Evolutionary conservation across 1,140 invertebrate species (phyloP).

Genomic region (Drosophila obscura): DNA sequence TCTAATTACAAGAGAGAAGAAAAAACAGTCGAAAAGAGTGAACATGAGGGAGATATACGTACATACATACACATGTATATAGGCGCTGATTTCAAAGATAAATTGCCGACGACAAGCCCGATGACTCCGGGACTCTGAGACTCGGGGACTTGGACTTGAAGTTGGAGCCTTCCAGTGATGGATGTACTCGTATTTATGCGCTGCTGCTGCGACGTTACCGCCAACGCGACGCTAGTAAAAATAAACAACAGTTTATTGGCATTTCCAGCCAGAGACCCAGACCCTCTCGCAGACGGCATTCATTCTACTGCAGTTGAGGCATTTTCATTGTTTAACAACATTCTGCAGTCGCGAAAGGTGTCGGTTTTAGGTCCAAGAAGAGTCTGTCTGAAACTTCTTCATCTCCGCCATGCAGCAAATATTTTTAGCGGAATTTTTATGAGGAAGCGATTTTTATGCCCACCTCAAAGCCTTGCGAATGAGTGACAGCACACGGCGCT

Average conservation of each 20-base stretch:
- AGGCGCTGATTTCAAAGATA: slow-evolving; percentile 79
- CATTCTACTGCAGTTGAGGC: slow-evolving; percentile 36
- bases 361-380: slow-evolving; percentile 64
- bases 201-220: slow-evolving; percentile 55
- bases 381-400: background rate
- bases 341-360: slow-evolving; percentile 57
- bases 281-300: slow-evolving; percentile 9
- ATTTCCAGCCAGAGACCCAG: slow-evolving; percentile 35
- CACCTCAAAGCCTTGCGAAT: slow-evolving; percentile 16
- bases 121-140: slow-evolving; percentile 1
- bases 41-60: slow-evolving; percentile 24
- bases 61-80: slow-evolving; percentile 1
- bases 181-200: slow-evolving; percentile 67
- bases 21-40: slow-evolving; percentile 53
- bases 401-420: slow-evolving; percentile 2
- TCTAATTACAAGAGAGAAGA: slow-evolving; percentile 70
- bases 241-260: slow-evolving; percentile 81
- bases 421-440: slow-evolving; percentile 63
- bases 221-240: slow-evolving; percentile 63
- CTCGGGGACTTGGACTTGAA: slow-evolving; percentile 20
- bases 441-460: slow-evolving; percentile 70
- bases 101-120: slow-evolving; percentile 64
- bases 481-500: slow-evolving; percentile 65
- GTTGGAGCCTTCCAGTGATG: slow-evolving; percentile 26
- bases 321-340: slow-evolving; percentile 77